A percentile compares a stretch with the other conserved stretches of the same genome.
Conservation (phyloP, 2,797 vertebrate genomes). For the Propithecus perrieri region DNA sequence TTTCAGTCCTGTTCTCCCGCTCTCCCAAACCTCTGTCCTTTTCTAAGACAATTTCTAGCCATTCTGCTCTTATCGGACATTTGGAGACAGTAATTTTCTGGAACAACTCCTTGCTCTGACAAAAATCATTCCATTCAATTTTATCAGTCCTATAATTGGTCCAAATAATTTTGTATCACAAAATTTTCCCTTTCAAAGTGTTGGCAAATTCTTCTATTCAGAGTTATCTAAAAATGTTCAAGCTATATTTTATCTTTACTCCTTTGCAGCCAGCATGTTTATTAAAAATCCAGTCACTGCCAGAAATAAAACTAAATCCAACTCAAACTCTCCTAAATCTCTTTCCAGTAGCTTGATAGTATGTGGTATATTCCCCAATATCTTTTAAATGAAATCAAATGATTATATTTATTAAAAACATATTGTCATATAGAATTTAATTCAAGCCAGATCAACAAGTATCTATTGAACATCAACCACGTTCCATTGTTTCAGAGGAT, state of each 20-base stretch:
- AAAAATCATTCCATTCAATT: neutral
- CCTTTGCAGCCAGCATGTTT: neutral
- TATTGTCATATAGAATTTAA: neutral
- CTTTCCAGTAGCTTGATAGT: neutral
- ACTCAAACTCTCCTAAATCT: constrained; percentile 4
- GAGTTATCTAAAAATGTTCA: constrained; percentile 4
- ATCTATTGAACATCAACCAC: neutral
- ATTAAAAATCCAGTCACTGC: constrained; percentile 33
- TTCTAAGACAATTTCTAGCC: neutral
- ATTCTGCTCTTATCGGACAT: neutral
- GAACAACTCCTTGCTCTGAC: neutral
- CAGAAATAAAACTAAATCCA: constrained; percentile 48
- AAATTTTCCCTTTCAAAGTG: neutral
- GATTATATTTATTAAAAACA: constrained; percentile 11
- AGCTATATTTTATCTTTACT: constrained; percentile 40
- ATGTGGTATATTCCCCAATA: neutral
- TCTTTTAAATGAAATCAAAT: constrained; percentile 32
- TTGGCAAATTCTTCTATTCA: neutral
- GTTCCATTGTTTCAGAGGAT: neutral
- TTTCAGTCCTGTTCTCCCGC: neutral
- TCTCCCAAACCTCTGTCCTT: neutral
- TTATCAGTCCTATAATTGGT: neutral
- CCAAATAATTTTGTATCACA: neutral
- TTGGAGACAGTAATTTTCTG: neutral
- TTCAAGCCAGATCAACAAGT: neutral